phyloP scores from a whole-genome alignment of 2,797 vertebrate species.

The Liasis olivaceus region DNA sequence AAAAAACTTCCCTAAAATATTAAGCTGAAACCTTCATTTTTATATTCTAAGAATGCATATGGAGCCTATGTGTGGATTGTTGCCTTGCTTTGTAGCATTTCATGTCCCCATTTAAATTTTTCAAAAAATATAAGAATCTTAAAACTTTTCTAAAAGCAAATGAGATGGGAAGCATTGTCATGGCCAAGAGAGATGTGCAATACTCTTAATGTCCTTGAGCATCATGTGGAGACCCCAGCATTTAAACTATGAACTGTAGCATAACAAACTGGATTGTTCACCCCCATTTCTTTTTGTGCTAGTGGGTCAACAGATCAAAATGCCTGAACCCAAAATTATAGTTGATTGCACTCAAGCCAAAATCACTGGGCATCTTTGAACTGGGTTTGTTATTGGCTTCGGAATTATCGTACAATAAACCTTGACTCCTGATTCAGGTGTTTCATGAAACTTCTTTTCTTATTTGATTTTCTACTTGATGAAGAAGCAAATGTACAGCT shows the following conservation, averaged over 20 bases:
- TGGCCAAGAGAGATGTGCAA: neutral
- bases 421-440: neutral
- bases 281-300: neutral
- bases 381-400: neutral
- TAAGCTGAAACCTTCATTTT: too few relatives aligned
- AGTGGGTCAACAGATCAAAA: neutral
- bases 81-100: neutral
- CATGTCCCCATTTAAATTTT: too few relatives aligned
- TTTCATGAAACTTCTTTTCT: neutral
- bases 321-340: neutral
- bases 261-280: neutral
- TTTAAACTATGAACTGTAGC: neutral
- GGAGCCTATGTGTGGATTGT: too few relatives aligned
- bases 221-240: neutral
- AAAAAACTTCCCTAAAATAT: too few relatives aligned
- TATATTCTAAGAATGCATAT: too few relatives aligned
- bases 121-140: too few relatives aligned
- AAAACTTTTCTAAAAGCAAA: too few relatives aligned
- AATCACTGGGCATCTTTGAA: neutral
- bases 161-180: neutral
- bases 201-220: neutral
- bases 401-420: neutral
- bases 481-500: neutral
- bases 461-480: neutral
- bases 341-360: neutral